These are phyloP conservation scores for Entosphenus tridentatus DNA, from an alignment of 2,113 vertebrate genomes.

Conservation along the genomic window DNA sequence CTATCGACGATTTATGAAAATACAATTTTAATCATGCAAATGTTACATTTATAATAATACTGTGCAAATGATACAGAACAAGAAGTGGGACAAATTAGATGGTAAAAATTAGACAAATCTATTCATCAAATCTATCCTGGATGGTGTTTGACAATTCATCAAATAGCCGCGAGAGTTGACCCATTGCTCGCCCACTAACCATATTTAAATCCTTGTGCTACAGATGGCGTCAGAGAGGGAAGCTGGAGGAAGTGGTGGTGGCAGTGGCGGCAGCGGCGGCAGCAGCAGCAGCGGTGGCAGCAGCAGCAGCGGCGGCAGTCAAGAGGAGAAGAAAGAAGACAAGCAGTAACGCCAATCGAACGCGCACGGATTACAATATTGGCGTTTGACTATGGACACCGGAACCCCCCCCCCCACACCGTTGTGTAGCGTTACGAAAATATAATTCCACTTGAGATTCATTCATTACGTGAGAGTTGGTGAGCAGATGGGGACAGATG, in stretches of 20 bases:
- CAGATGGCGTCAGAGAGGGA: constrained; percentile 93
- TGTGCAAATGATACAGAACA: not conserved
- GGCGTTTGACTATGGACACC: too few species aligned
- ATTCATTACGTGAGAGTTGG: too few species aligned
- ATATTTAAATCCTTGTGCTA: constrained; percentile 12
- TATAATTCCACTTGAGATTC: too few species aligned
- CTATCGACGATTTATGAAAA: too few species aligned
- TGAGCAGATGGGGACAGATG: too few species aligned
- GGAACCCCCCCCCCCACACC: too few species aligned
- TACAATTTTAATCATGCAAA: too few species aligned
- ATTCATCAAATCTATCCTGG: not conserved
- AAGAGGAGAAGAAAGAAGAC: constrained; percentile 67
- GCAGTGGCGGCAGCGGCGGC: not conserved
- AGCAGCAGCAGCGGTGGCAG: not conserved
- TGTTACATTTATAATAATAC: not conserved
- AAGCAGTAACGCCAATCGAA: constrained; percentile 38
- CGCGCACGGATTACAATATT: too few species aligned
- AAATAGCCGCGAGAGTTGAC: not conserved
- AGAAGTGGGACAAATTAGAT: not conserved
- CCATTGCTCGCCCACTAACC: not conserved
- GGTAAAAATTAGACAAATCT: not conserved
- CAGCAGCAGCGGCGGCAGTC: constrained; percentile 28
- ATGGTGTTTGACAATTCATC: not conserved
- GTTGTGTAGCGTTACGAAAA: too few species aligned
- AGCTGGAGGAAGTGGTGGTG: constrained; percentile 14